Evolutionary conservation across 2,113 vertebrate species (phyloP), one percentile per base, ranked within the genome.

Genomic region (Sylvietta virens): DNA sequence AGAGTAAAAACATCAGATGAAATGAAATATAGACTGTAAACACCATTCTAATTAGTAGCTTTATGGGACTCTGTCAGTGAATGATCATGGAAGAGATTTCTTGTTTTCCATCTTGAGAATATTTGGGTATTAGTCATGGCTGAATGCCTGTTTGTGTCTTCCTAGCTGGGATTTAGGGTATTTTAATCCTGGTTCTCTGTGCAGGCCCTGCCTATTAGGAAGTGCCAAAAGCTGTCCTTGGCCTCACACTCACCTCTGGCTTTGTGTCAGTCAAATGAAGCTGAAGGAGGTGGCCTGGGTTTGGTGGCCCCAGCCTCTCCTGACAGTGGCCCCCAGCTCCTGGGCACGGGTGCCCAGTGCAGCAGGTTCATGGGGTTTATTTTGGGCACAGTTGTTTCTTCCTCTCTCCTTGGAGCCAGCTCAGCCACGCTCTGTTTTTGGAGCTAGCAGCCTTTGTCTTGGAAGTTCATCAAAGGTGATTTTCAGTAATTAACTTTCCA

Each of bases 51-150:
- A 96, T 89, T 88, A 94, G 87, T 87, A n/a, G 77, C 81, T 96
- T 95, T 96, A 97, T 96, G 96, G 95, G 92, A 26, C 80, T 96
- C 82, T 96, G 95, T 97, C 93, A 90, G 77, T 84, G 79, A 93
- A 76, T 50, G 93, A 93, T 96, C 92, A 33, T 76, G 86, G 73
- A 94, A 81, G 66, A 86, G 28, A 91, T 94, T 94, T 60, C 88
- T 66, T 86, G 81, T 82, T 65, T 81, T 88, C 45, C 5, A 2
- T 94, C 95, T 85, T 90, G 54, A 88, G 94, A 77, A 85, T 94
- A 86, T 89, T 78, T 82, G 82, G 61, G 40, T 65, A 78, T 96
- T 97, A 80, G 69, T 93, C 95, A 91, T 80, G 95, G 92, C 94
- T 86, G 92, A 94, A 21, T 56, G 88, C 71, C 44, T 81, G 69